Conservation (phyloP, 2,113 vertebrate genomes). For the Gila orcuttii region DNA sequence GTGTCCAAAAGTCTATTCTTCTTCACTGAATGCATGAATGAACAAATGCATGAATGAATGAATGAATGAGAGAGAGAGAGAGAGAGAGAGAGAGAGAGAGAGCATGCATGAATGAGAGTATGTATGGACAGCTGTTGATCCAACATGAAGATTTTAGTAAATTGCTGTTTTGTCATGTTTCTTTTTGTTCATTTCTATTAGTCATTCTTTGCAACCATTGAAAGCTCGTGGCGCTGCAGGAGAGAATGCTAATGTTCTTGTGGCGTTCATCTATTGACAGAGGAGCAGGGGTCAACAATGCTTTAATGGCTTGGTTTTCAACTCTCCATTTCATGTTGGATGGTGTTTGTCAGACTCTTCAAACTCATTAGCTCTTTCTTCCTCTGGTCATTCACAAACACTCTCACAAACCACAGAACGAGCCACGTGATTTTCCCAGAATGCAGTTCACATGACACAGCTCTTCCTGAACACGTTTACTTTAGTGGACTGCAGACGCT, state of each 20-base stretch:
- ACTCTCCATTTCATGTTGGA: constrained; percentile 14
- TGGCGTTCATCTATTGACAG: constrained; percentile 36
- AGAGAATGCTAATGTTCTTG: constrained; percentile 30
- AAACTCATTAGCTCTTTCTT: constrained; percentile 35
- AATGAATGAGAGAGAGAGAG: too few relatives aligned
- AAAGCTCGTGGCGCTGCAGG: background rate
- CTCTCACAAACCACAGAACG: background rate
- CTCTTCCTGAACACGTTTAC: background rate
- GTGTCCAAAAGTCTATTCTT: background rate
- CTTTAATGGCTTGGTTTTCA: constrained; percentile 34
- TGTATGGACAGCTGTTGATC: background rate
- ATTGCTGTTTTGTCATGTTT: background rate
- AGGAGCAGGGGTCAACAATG: constrained; percentile 42
- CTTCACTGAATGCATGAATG: background rate
- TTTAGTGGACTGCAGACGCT: constrained; percentile 1
- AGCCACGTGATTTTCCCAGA: background rate
- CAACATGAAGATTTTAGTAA: background rate
- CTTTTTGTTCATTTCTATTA: background rate
- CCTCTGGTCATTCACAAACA: constrained; percentile 4
- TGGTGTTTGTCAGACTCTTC: constrained; percentile 25
- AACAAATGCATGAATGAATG: background rate
- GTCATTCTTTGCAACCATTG: background rate
- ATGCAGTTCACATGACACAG: background rate
- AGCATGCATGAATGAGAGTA: background rate
- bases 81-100: background rate